Percentiles rank a stretch among this genome's conserved stretches.
These are phyloP conservation scores for Campaea margaritaria DNA, from an alignment of 2,888 invertebrate genomes.

Conservation along the genomic window DNA sequence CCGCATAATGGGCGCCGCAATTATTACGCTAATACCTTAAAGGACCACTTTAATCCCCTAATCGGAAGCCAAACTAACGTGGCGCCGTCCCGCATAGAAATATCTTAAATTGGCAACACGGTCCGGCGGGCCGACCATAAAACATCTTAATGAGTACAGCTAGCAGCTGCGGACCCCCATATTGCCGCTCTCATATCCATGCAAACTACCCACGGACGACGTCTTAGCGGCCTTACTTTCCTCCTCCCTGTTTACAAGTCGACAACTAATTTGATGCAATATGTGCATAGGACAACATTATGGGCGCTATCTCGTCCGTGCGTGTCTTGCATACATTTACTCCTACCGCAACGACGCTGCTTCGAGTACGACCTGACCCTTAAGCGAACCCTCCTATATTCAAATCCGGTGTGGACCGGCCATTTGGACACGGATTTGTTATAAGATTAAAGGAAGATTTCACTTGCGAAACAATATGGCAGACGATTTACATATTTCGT, in stretches of 20 bases:
- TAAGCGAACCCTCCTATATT: constrained; percentile 79
- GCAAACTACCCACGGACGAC: constrained; percentile 82
- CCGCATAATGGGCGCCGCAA: constrained; percentile 79
- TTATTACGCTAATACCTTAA: constrained; percentile 83
- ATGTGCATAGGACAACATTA: constrained; percentile 85
- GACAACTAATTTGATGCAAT: constrained; percentile 86
- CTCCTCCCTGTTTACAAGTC: constrained; percentile 83
- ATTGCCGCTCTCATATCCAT: constrained; percentile 85
- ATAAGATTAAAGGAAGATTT: constrained; percentile 87
- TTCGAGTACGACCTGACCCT: constrained; percentile 71
- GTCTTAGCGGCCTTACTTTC: constrained; percentile 82
- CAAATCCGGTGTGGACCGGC: constrained; percentile 81
- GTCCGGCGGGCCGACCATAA: constrained; percentile 84
- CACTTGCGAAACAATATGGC: constrained; percentile 86
- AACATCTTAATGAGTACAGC: constrained; percentile 86
- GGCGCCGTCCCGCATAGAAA: constrained; percentile 84
- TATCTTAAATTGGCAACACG: constrained; percentile 85
- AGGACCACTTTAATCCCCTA: constrained; percentile 83
- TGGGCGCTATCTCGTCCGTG: constrained; percentile 81
- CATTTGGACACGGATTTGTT: constrained; percentile 86
- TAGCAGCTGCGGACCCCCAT: constrained; percentile 83
- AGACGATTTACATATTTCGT: constrained; percentile 85
- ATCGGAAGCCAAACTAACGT: constrained; percentile 84
- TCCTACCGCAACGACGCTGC: constrained; percentile 69
- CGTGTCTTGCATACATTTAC: constrained; percentile 85